Evolutionary conservation across 2,797 vertebrate genomes (phyloP).

Genomic region (Phaenicophaeus curvirostris): DNA sequence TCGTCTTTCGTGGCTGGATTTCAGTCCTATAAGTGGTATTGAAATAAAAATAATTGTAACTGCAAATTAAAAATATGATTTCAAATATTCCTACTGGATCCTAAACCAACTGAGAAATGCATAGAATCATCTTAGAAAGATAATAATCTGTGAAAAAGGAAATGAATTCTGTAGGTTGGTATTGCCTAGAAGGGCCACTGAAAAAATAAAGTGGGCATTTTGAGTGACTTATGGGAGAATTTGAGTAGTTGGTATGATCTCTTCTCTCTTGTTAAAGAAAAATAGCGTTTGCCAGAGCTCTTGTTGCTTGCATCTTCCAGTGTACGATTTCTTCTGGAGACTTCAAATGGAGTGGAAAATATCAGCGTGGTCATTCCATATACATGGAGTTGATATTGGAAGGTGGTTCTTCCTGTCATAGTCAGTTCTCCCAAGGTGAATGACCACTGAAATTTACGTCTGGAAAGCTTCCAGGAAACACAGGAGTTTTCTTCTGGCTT

Average conservation of each 20-base stretch:
- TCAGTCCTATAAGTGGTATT: not conserved
- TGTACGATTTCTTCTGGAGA: not conserved
- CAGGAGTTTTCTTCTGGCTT: not conserved
- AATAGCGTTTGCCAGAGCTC: not conserved
- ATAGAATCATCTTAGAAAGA: not conserved
- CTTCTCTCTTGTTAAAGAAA: not conserved
- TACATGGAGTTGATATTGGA: not conserved
- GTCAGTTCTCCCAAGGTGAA: not conserved
- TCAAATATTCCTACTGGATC: not conserved
- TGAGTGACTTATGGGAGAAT: not conserved
- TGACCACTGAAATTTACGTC: not conserved
- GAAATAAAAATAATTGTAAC: not conserved
- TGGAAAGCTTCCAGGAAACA: conserved; percentile 17
- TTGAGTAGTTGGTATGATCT: not conserved
- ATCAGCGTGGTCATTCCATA: not conserved
- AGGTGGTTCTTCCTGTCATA: not conserved
- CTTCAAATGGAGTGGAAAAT: not conserved
- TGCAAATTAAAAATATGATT: not conserved
- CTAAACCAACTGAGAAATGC: not conserved
- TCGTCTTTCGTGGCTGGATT: not conserved
- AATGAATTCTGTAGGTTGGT: not conserved
- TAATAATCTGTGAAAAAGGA: not conserved
- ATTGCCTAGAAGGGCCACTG: not conserved
- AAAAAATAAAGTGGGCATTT: not conserved
- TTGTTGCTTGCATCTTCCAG: not conserved